Base-by-base conservation (phyloP, 2,113 vertebrate genomes). In the Peromyscus californicus region DNA sequence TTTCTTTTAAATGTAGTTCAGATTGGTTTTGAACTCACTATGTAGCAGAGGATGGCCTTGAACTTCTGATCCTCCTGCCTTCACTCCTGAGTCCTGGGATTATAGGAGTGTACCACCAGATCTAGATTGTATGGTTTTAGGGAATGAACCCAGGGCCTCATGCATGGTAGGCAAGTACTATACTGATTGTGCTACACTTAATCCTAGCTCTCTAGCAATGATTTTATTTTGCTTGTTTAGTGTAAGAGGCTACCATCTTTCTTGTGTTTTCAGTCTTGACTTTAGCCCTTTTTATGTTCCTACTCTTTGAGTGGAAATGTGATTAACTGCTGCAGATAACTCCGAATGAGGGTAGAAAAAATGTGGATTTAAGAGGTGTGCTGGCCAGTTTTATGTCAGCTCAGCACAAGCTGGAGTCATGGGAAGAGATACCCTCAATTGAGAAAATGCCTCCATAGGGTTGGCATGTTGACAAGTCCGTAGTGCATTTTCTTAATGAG, bases 241-340 rank as follows among this genome's bases (percentile, higher is more conserved):
- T 94, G 51, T 69, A 83, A 42, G 75, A 92, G 42, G 11, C 42
- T 82, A 12, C 69, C 48, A 13, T 93, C 4, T 59, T 59, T 24
- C 13, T 84, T 89, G 39, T 90, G 39, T 80, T 84, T 48, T 92
- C 24, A 51, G 39, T 90, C 74, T 95, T 78, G 79, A 54, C 33
- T 85, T 94, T 4, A 79, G 76, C 31, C 5, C 48, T 82, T 96
- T 90, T 93, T 83, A 10, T 90, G 1, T 92, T 94, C 61, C 88
- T 94, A 17, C 29, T 80, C 42, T 96, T 94, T 97, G 86, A 79
- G 67, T 82, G 78, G 63, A 97, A 94, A 79, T 94, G 45, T 97
- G 72, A 85, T 51, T 87, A 36, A 91, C 78, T 90, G 9, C 59
- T 93, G 19, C 21, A 89, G 54, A 63, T 83, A 69, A 61, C 70